A percentile compares a stretch with the other conserved stretches of the same genome.
These are phyloP conservation scores for Microplitis manilae DNA, from an alignment of 2,888 invertebrate species.

Conservation along the genomic window DNA sequence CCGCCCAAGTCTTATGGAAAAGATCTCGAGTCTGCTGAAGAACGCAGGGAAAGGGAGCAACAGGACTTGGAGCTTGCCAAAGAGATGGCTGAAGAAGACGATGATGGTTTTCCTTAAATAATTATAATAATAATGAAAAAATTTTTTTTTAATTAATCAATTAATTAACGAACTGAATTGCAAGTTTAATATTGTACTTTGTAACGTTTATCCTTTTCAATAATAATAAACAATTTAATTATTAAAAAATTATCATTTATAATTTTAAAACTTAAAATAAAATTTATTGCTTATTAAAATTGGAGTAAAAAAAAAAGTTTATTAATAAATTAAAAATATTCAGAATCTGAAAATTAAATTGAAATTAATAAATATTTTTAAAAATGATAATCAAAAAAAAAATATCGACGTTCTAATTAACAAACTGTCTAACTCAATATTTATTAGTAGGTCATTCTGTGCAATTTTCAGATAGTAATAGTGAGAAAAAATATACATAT, in stretches of 20 bases:
- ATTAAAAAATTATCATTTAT: neutral
- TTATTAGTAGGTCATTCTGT: no score
- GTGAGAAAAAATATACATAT: no score
- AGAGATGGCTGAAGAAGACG: conserved; percentile 99
- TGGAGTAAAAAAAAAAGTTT: neutral
- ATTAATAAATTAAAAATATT: neutral
- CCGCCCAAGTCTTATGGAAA: conserved; percentile 99
- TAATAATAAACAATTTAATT: conserved; percentile 1
- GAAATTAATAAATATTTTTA: no score
- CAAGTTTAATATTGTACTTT: neutral
- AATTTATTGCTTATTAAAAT: no score
- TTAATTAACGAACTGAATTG: conserved; percentile 14
- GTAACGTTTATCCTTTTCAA: neutral
- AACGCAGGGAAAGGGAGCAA: conserved; percentile 95
- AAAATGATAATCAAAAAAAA: no score
- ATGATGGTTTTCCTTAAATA: conserved; percentile 84
- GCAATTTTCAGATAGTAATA: no score
- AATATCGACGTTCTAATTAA: no score
- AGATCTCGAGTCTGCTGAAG: conserved; percentile 97
- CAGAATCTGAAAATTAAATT: neutral
- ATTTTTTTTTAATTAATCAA: conserved; percentile 35
- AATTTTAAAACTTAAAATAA: neutral
- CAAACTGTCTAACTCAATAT: no score
- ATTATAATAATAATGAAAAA: conserved; percentile 9
- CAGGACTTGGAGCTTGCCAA: conserved; percentile 99